Evolutionary conservation across 2,888 invertebrate genomes (phyloP), one percentile per base, ranked within the genome.

Genomic region (Mythimna vitellina): DNA sequence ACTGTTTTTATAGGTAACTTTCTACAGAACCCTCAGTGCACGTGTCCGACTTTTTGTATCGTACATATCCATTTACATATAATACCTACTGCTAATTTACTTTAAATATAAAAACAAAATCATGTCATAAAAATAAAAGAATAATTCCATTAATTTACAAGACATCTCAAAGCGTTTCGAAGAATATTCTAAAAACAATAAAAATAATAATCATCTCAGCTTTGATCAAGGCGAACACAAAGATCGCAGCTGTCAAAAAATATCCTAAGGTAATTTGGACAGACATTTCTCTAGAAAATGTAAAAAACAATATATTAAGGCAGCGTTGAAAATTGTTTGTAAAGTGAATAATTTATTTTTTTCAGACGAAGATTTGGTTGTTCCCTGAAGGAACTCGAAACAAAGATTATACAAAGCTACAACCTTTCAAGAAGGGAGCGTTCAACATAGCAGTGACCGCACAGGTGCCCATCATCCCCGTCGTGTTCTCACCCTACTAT

Each of bases 301-400:
- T 25, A 56, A n/a, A 53, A 76, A 54, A 87, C n/a, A 94, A 81
- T 29, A 94, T 93, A 64, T 82, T 86, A 60, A 71, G 51, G 53
- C 35, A 54, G 9, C 29, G 17, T 63, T 70, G 8, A 65, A 76
- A 64, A 71, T 57, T 66, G 62, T 75, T 66, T 74, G 20, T 74
- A 61, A 71, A 32, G 29, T 12, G 61, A 74, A 69, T 70, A 65
- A 69, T 63, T 58, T 58, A 57, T 70, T 85, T 93, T 72, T 79
- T 94, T 57, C 92, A 97, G 97, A 93, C 97, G 53, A 97, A 97
- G 88, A 93, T 98, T 68, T 97, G 97, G 96, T 92, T 98, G 68
- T 98, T 97, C 89, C 97, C 98, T 29, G 98, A 98, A 92, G 98
- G 98, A 56, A 98, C 98, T 0, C 93, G 98, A 61, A 96, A 96